Evolutionary conservation across 2,113 vertebrate species (phyloP), one percentile per base, ranked within the genome.

Genomic region (Bos javanicus): DNA sequence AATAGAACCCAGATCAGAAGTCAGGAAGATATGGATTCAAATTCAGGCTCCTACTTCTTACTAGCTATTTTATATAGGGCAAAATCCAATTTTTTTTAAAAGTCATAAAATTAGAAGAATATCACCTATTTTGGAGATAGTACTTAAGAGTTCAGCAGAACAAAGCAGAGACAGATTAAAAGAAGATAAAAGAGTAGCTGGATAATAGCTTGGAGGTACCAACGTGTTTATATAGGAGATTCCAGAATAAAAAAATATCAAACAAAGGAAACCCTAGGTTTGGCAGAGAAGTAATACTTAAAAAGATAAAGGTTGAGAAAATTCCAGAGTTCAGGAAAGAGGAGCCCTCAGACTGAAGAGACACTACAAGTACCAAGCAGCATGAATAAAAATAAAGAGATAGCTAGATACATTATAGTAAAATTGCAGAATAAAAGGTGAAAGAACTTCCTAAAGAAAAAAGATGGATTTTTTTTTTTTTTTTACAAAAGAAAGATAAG

Each of bases 301-400:
- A 97, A 91, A 71, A 93, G 59, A 71, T 43, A 76, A 87, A 87
- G 50, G 36, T n/a, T 36, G 30, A 87, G n/a, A 81, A 88, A 46
- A 94, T 81, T 87, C 39, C 39, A 96, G 87, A 97, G 87, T 43
- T 94, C 82, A 86, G 54, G 80, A 86, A 94, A 96, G 50, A 71
- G 28, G 92, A 95, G 4, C 5, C 62, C 54, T 93, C 52, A 59
- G 36, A 92, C 30, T 84, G 14, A 96, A 90, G 85, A 71, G 48
- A 67, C 8, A 78, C 21, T 87, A 67, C 59, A 80, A 83, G 14
- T 48, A 91, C 25, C 25, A 93, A 93, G 57, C 4, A 90, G n/a
- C 23, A 94, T 59, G 48, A 95, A 86, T 59, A 95, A 91, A 96
- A 84, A 85, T 86, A 91, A 94, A 87, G 50, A 7, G 2, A 90